Evolutionary conservation across 2,888 invertebrate species (phyloP), one percentile per base, ranked within the genome.

Genomic region (Microctonus hyperodae): DNA sequence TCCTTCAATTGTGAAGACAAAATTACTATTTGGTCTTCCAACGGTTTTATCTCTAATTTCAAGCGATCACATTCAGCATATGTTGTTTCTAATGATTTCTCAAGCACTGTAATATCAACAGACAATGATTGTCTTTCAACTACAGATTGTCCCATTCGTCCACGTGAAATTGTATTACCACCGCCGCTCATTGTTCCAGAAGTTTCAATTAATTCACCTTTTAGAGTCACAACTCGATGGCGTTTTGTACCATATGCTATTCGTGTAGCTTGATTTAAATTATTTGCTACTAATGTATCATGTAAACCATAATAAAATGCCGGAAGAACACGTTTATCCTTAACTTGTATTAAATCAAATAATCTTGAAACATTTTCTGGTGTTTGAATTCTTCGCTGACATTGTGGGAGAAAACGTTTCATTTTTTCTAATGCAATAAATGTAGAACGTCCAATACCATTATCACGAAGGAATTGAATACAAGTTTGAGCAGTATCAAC

Each of bases 161-260:
- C 97, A 56, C 89, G 89, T 67, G 88, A 84, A 2, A 89, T 89
- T 0, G 87, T 85, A 56, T 87, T 90, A 1, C 98, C 98, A 71
- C 98, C 98, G 57, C 98, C 99, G 64, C 93, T 92, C 96, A 98
- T 97, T 1, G 97, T 95, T 80, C 95, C 94, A 89, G 81, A 72
- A 4, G 80, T 28, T 65, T 83, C 83, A n/a, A 83, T 82, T 11
- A 83, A 64, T 66, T 82, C 82, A 16, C 83, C 83, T 61, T 89
- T 88, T 0, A 96, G 82, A 0, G 96, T 94, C 0, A 96, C 96
- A 1, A 96, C 95, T n/a, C 97, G 87, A 79, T 90, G 92, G 31
- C 96, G 86, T 7, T 86, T 86, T 0, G 83, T 84, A 0, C 94
- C 93, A 76, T 93, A 95, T 0, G 95, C 95, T 65, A 98, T 94